phyloP scores from a whole-genome alignment of 2,113 vertebrate genomes.

The Suncus etruscus region DNA sequence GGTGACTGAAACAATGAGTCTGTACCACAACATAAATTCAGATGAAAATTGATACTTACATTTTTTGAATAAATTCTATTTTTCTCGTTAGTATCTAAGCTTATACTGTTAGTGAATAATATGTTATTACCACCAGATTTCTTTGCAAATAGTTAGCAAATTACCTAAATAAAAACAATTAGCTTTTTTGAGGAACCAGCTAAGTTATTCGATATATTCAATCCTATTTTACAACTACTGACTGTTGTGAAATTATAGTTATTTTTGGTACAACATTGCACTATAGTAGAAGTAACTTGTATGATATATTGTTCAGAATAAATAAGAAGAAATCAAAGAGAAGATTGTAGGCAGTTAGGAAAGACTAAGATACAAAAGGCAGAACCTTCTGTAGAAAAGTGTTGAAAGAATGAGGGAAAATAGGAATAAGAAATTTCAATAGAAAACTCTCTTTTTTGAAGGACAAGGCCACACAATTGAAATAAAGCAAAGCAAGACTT shows the following conservation, averaged over 20 bases:
- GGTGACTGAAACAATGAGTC: too few relatives aligned
- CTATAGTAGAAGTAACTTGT: neutral
- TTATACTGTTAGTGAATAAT: too few relatives aligned
- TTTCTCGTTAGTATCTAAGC: too few relatives aligned
- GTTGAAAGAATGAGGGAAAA: neutral
- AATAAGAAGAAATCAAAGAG: neutral
- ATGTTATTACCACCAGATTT: too few relatives aligned
- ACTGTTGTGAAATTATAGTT: too few relatives aligned
- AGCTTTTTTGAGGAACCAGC: neutral
- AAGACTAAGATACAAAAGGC: neutral
- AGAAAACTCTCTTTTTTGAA: neutral
- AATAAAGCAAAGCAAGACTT: too few relatives aligned
- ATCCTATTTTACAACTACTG: neutral
- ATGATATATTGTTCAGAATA: neutral
- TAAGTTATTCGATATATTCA: neutral
- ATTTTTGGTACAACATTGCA: too few relatives aligned
- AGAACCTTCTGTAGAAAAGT: neutral
- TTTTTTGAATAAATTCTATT: too few relatives aligned
- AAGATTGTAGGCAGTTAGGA: too few relatives aligned
- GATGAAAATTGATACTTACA: too few relatives aligned
- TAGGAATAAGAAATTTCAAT: neutral
- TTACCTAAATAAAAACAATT: neutral
- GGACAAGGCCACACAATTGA: too few relatives aligned
- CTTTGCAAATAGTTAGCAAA: neutral
- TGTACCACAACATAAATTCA: too few relatives aligned